Percentiles rank a stretch among this genome's conserved stretches.
phyloP scores from a whole-genome alignment of 2,113 vertebrate species.

The Orthonyx spaldingii region DNA sequence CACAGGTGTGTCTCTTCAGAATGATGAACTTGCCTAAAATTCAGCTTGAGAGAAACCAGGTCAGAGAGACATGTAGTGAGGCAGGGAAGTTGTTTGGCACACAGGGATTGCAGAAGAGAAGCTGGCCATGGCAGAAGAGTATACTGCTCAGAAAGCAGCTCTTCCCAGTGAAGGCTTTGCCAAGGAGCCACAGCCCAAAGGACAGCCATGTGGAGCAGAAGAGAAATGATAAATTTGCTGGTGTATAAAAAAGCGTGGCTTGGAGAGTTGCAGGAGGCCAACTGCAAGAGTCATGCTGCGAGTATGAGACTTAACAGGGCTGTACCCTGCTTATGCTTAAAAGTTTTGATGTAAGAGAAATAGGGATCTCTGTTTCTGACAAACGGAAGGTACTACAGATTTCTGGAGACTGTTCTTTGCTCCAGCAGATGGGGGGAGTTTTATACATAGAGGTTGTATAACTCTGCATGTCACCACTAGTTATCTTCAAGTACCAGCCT shows the following conservation, averaged over 20 bases:
- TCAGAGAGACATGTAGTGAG: neutral
- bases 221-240: neutral
- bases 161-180: neutral
- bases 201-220: neutral
- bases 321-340: neutral
- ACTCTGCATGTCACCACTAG: rapidly evolving
- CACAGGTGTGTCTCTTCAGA: neutral
- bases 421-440: neutral
- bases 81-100: neutral
- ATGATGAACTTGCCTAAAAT: neutral
- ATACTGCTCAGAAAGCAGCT: neutral
- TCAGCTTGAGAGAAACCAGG: neutral
- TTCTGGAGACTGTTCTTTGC: neutral
- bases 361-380: neutral
- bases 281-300: neutral
- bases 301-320: neutral
- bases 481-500: neutral
- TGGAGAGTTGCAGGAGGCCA: neutral
- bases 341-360: neutral
- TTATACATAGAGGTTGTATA: neutral
- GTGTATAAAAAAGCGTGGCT: neutral
- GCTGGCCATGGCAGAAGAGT: neutral
- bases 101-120: neutral
- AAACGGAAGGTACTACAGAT: neutral
- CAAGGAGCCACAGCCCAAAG: neutral